These are phyloP conservation scores for Ectropis grisescens DNA, from an alignment of 1,140 invertebrate species.

Conservation along the genomic window DNA sequence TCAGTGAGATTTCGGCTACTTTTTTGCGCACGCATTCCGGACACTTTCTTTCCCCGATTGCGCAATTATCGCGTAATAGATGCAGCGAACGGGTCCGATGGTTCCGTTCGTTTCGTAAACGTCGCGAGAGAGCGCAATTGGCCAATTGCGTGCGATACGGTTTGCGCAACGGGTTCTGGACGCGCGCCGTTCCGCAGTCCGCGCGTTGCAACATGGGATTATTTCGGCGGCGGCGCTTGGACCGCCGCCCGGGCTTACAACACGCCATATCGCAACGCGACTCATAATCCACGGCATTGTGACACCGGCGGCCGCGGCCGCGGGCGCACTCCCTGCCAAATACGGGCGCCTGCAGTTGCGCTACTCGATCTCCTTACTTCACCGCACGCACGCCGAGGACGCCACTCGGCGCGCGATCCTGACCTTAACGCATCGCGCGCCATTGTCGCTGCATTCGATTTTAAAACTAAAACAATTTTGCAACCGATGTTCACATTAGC, in stretches of 20 bases:
- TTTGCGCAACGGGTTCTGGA: constrained; percentile 50
- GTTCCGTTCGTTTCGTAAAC: constrained; percentile 33
- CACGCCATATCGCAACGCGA: constrained; percentile 59
- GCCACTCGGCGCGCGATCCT: constrained; percentile 1
- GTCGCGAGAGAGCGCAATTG: constrained; percentile 25
- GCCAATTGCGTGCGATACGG: constrained; percentile 27
- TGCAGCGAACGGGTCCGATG: constrained; percentile 34
- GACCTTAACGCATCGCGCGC: constrained; percentile 12
- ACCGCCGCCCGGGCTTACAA: constrained; percentile 61
- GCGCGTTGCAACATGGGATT: constrained; percentile 61
- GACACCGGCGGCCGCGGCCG: constrained; percentile 35
- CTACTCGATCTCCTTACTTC: constrained; percentile 41
- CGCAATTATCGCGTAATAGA: constrained; percentile 51
- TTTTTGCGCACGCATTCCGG: constrained; percentile 45
- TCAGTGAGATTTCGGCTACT: constrained; percentile 47
- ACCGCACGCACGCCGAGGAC: constrained; percentile 1
- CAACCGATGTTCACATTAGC: constrained; percentile 67
- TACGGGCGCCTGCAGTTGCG: constrained; percentile 32
- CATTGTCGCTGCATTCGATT: constrained; percentile 48
- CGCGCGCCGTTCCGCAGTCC: constrained; percentile 54
- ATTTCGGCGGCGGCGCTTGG: constrained; percentile 57
- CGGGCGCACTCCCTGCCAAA: constrained; percentile 43
- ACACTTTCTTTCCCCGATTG: constrained; percentile 51
- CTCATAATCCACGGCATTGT: constrained; percentile 60
- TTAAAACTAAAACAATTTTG: constrained; percentile 69